phyloP scores from a whole-genome alignment of 1,140 invertebrate species.

The Ridgeia piscesae region DNA sequence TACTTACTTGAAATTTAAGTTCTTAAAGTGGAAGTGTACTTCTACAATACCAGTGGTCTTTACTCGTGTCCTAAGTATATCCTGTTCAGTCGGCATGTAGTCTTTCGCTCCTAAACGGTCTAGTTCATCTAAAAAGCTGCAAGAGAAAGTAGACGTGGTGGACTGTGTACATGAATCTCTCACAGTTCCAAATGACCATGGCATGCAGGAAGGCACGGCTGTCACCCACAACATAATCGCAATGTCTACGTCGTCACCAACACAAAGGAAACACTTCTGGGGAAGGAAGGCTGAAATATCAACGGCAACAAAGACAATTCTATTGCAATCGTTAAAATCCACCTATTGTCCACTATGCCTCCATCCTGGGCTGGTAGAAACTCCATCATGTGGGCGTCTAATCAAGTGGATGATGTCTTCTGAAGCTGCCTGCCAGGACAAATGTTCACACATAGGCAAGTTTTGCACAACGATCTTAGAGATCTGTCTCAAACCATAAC shows the following conservation, averaged over 20 bases:
- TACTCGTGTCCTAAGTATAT: conserved; percentile 87
- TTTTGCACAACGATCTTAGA: not conserved
- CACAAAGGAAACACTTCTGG: not conserved
- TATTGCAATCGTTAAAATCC: not conserved
- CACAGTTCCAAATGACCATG: not conserved
- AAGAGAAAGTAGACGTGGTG: conserved; percentile 12
- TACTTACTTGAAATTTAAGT: conserved; percentile 73
- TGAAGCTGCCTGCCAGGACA: not conserved
- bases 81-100: conserved; percentile 90
- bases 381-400: not conserved
- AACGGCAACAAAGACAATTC: not conserved
- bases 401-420: not conserved
- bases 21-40: conserved; percentile 90
- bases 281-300: not conserved
- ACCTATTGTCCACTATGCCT: not conserved
- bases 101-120: conserved; percentile 76
- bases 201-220: too few species aligned
- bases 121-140: conserved; percentile 69
- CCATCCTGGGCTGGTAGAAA: not conserved
- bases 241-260: not conserved
- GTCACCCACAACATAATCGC: not conserved
- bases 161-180: not conserved
- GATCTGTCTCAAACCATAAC: not conserved
- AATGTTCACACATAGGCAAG: not conserved
- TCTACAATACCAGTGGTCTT: conserved; percentile 95